These are phyloP conservation scores for Philotrypesis tridentata DNA, from an alignment of 1,140 invertebrate species.

Conservation along the genomic window DNA sequence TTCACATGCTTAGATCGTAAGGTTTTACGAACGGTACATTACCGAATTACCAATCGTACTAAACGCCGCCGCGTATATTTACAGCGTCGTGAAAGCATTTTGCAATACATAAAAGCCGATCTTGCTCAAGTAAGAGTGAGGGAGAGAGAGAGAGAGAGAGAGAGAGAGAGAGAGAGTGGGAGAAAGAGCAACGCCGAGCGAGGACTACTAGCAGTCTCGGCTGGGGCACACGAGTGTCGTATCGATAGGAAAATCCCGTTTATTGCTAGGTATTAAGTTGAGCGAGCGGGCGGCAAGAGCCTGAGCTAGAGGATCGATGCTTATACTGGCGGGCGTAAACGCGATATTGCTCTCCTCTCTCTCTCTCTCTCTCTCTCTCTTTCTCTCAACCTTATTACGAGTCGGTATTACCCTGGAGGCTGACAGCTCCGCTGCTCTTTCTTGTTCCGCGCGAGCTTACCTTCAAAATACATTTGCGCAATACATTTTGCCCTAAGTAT, in stretches of 20 bases:
- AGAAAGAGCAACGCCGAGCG: background rate
- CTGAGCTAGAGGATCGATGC: slow-evolving; percentile 29
- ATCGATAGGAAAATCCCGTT: slow-evolving; percentile 47
- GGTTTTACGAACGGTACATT: background rate
- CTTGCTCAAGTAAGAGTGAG: background rate
- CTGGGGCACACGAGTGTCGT: slow-evolving; percentile 25
- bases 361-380: slow-evolving; percentile 25
- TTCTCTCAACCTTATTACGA: slow-evolving; percentile 49
- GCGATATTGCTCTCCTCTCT: slow-evolving; percentile 32
- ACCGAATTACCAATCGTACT: slow-evolving; percentile 17
- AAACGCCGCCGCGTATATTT: slow-evolving; percentile 1
- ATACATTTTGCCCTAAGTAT: background rate
- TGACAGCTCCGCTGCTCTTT: background rate
- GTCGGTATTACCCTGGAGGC: slow-evolving; percentile 35
- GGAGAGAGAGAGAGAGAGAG: background rate
- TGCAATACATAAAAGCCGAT: background rate
- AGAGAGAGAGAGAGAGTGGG: background rate
- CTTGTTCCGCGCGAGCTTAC: no score
- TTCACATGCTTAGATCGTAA: background rate
- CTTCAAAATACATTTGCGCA: background rate
- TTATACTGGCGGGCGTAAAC: slow-evolving; percentile 50
- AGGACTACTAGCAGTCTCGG: background rate
- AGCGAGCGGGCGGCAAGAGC: slow-evolving; percentile 2
- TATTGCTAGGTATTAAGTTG: slow-evolving; percentile 51
- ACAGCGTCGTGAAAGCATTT: slow-evolving; percentile 7